A percentile compares a stretch with the other conserved stretches of the same genome.
These are phyloP conservation scores for Gadopsis bispinosus DNA, from an alignment of 2,797 vertebrate species.

Conservation along the genomic window DNA sequence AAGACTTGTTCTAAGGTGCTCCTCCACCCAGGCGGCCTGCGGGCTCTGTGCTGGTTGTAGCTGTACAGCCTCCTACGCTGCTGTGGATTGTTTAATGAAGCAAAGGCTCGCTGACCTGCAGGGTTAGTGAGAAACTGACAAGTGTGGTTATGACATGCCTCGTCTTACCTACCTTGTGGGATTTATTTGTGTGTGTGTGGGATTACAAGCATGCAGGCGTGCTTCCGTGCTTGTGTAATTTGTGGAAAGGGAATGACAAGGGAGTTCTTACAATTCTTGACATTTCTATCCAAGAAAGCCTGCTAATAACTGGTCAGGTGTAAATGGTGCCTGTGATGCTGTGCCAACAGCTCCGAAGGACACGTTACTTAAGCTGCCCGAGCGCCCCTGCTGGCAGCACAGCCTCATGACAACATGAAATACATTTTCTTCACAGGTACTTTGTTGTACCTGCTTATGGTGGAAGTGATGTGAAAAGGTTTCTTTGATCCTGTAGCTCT, in stretches of 20 bases:
- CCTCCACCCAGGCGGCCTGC: slow-evolving; percentile 23
- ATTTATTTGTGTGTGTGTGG: slow-evolving; percentile 30
- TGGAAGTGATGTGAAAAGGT: neutral
- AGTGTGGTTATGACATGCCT: slow-evolving; percentile 70
- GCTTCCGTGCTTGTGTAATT: slow-evolving; percentile 8
- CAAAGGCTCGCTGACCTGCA: slow-evolving; percentile 62
- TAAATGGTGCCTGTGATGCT: slow-evolving; percentile 30
- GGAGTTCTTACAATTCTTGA: slow-evolving; percentile 49
- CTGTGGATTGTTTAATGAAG: slow-evolving; percentile 69
- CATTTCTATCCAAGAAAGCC: slow-evolving; percentile 74
- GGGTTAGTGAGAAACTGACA: slow-evolving; percentile 84
- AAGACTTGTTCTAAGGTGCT: slow-evolving; percentile 1
- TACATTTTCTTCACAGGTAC: neutral
- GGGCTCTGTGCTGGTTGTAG: slow-evolving; percentile 42
- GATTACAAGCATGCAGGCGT: slow-evolving; percentile 6
- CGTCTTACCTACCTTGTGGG: slow-evolving; percentile 66
- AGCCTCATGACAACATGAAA: neutral
- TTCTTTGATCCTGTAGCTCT: neutral
- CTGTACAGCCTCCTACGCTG: slow-evolving; percentile 31
- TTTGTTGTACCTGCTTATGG: neutral
- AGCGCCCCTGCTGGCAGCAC: slow-evolving; percentile 23
- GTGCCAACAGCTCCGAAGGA: slow-evolving; percentile 35
- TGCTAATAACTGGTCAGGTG: slow-evolving; percentile 56
- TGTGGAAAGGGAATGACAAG: slow-evolving; percentile 19
- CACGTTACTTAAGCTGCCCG: slow-evolving; percentile 51